These are phyloP conservation scores for Xanthostigma xanthostigma DNA, from an alignment of 2,888 invertebrate species.

Conservation along the genomic window DNA sequence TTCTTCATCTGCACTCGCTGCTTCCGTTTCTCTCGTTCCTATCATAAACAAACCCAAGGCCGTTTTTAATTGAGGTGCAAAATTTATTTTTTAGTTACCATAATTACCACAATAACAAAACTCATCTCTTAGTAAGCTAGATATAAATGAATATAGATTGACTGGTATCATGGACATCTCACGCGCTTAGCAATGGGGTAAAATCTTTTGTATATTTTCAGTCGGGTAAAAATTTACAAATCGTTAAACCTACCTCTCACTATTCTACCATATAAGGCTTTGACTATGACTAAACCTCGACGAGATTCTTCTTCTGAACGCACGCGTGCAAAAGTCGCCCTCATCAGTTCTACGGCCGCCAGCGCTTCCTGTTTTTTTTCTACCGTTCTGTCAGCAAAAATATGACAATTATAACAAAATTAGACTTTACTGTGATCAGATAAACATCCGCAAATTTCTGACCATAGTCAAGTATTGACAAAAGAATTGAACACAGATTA, in stretches of 20 bases:
- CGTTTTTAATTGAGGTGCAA: no score
- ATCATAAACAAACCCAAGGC: slow-evolving; percentile 8
- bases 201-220: no score
- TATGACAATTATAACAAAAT: slow-evolving; percentile 3
- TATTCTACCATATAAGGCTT: slow-evolving; percentile 68
- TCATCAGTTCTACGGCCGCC: slow-evolving; percentile 81
- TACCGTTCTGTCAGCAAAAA: slow-evolving; percentile 36
- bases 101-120: no score
- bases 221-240: no score
- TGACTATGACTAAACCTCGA: slow-evolving; percentile 70
- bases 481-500: not conserved
- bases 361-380: slow-evolving; percentile 74
- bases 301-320: slow-evolving; percentile 65
- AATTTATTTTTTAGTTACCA: no score
- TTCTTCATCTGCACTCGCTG: slow-evolving; percentile 16
- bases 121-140: no score
- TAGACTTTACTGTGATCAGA: slow-evolving; percentile 1
- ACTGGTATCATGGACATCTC: no score
- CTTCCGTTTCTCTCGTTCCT: not conserved
- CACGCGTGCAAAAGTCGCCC: slow-evolving; percentile 74
- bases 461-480: not conserved
- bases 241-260: slow-evolving; percentile 13
- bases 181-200: no score
- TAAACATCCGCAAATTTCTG: not conserved
- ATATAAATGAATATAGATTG: no score